phyloP scores from a whole-genome alignment of 1,140 invertebrate genomes.

The Hycleus phaleratus region DNA sequence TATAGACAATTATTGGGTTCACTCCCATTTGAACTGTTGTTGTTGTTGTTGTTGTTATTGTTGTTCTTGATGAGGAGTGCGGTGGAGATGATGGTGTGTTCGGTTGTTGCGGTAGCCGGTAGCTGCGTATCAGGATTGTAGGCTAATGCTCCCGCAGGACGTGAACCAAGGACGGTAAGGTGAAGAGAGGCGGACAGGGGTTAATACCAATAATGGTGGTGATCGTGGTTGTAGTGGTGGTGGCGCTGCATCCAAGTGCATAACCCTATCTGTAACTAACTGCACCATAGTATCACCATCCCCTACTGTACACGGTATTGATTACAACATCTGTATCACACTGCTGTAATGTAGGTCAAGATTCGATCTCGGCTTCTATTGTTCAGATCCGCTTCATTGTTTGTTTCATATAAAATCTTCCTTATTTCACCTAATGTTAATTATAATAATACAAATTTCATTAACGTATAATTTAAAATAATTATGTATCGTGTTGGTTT shows the following conservation, averaged over 20 bases:
- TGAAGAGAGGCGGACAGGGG: background rate
- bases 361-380: constrained; percentile 14
- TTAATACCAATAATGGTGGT: background rate
- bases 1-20: constrained; percentile 22
- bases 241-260: constrained; percentile 8
- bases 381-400: background rate
- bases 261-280: too few species aligned
- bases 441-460: too few species aligned
- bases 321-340: constrained; percentile 29
- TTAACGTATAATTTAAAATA: too few species aligned
- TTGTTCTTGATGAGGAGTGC: background rate
- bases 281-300: constrained; percentile 18
- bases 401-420: background rate
- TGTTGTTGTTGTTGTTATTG: background rate
- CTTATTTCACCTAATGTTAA: too few species aligned
- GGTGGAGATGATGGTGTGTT: constrained; percentile 7
- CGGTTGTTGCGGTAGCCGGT: constrained; percentile 19
- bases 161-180: constrained; percentile 1
- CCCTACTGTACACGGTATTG: constrained; percentile 24
- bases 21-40: background rate
- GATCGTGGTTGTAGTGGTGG: constrained; percentile 1
- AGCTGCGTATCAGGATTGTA: constrained; percentile 22
- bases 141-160: constrained; percentile 25
- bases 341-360: constrained; percentile 32
- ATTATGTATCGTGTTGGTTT: too few species aligned